Evolutionary conservation across 1,140 invertebrate species (phyloP).

Genomic region (Pararge aegeria): DNA sequence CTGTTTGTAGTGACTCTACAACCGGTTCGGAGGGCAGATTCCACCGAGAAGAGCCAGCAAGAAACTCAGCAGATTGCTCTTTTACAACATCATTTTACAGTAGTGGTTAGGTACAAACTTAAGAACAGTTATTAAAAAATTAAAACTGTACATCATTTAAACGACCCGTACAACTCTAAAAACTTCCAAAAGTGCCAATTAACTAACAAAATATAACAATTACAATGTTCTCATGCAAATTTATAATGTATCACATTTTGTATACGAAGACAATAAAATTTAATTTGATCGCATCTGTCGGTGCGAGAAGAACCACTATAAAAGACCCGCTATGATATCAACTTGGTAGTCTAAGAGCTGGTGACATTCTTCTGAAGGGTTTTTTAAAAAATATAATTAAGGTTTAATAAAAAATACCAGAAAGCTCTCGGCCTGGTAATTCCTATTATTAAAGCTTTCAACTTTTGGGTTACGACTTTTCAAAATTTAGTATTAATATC

Average conservation of each 20-base stretch:
- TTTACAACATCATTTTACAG: too few relatives aligned
- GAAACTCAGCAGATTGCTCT: too few relatives aligned
- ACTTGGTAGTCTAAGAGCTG: background rate
- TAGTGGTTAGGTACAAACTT: too few relatives aligned
- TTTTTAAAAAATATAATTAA: background rate
- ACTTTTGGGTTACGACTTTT: too few relatives aligned
- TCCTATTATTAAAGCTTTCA: too few relatives aligned
- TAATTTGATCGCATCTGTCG: slow-evolving; percentile 60
- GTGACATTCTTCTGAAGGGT: background rate
- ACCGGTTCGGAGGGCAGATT: too few relatives aligned
- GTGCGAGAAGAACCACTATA: slow-evolving; percentile 33
- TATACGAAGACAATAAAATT: slow-evolving; percentile 53
- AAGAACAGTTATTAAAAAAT: background rate
- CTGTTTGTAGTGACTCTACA: too few relatives aligned
- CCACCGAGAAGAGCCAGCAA: too few relatives aligned
- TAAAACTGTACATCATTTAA: background rate
- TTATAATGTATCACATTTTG: slow-evolving; percentile 49
- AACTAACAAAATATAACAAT: slow-evolving; percentile 46
- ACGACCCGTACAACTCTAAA: background rate
- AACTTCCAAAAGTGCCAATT: slow-evolving; percentile 14
- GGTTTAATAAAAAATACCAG: too few relatives aligned
- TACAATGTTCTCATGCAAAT: slow-evolving; percentile 67
- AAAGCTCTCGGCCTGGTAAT: too few relatives aligned
- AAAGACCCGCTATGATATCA: slow-evolving; percentile 29
- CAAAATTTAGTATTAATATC: too few relatives aligned